Evolutionary conservation across 1,140 invertebrate species (phyloP), one percentile per base, ranked within the genome.

Genomic region (Bombus huntii): DNA sequence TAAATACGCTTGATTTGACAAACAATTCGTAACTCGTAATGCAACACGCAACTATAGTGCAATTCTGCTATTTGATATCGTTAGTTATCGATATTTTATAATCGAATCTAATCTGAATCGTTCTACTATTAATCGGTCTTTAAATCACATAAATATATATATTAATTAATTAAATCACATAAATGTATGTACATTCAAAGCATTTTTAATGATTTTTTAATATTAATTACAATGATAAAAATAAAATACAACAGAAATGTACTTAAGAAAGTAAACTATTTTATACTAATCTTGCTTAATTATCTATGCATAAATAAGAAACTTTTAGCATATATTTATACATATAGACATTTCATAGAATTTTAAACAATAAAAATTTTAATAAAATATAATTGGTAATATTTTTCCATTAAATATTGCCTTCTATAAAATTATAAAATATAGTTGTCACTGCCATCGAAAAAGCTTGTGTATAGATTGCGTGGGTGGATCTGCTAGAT

Each of bases 401-500:
- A 59, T 74, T 47, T 59, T 8, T 25, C 25, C 8, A 31, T 59
- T 37, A 37, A 44, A 65, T 82, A 73, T 71, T 75, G 57, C 42
- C 57, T 44, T 76, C 73, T 83, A 66, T 44, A 31, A 31, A 83
- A 37, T 76, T 47, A 47, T 6, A 18, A 76, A 39, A 70, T n/a
- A 70, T 53, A 18, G 13, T 18, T 28, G n/a, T 39, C 18, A 53
- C 59, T 62, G 6, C 37, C 22, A 31, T 28, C 34, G 37, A 65
- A 74, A 70, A 68, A 81, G 25, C 34, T 42, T 37, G 42, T 53
- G 42, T 34, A 53, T 53, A 28, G 65, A 70, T 79, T 39, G 53
- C 57, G 76, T 84, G 76, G 83, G 83, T 84, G 83, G 83, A 79
- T 78, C 66, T 34, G 22, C n/a, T 77, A 31, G 15, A 68, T 83